These are phyloP conservation scores for Agraylea sexmaculata DNA, from an alignment of 1,140 invertebrate genomes.

Conservation along the genomic window DNA sequence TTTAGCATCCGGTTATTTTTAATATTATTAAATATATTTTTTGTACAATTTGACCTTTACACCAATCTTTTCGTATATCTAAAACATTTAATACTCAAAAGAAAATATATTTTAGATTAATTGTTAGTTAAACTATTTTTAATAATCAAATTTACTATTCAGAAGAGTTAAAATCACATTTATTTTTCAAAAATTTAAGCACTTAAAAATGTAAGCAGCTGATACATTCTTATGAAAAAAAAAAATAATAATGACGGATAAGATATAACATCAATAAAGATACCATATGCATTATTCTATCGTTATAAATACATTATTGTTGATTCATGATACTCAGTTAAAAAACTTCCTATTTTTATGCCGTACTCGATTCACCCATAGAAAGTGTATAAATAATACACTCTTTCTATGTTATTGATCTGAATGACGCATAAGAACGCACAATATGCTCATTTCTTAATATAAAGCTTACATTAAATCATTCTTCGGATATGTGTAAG, in stretches of 20 bases:
- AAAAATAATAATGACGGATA: not conserved
- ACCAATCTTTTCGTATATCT: too few relatives aligned
- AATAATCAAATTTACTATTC: too few relatives aligned
- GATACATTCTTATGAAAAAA: not conserved
- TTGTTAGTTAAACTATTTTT: too few relatives aligned
- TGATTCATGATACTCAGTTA: not conserved
- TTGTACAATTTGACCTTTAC: too few relatives aligned
- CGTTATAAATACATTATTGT: not conserved
- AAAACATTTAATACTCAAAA: too few relatives aligned
- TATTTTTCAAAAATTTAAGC: not conserved
- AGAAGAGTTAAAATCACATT: not conserved
- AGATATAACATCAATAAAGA: not conserved
- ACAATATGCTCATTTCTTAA: not conserved
- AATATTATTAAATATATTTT: too few relatives aligned
- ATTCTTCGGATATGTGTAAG: not conserved
- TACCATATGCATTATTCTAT: not conserved
- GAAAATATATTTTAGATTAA: too few relatives aligned
- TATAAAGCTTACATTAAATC: not conserved
- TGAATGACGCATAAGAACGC: not conserved
- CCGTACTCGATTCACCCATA: not conserved
- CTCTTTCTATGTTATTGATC: not conserved
- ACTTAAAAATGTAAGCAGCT: not conserved
- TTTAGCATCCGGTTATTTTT: too few relatives aligned
- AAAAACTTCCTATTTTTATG: not conserved
- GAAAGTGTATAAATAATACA: not conserved